A percentile compares a stretch with the other conserved stretches of the same genome.
Evolutionary conservation across 2,888 invertebrate species (phyloP).

Genomic region (Metacarcinus magister): DNA sequence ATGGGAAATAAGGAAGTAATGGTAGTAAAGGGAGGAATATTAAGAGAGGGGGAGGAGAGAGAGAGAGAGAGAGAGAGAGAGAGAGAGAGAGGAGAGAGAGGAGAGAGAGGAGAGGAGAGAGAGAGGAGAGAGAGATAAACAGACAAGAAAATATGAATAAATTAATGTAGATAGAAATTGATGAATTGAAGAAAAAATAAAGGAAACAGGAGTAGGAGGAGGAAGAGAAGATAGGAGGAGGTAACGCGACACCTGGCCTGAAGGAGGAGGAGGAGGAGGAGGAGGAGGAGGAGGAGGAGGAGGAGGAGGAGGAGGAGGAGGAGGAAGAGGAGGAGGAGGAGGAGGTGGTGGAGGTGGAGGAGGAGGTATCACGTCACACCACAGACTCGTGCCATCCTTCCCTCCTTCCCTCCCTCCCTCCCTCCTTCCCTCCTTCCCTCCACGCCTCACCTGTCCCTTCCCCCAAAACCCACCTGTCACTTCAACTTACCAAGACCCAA

Average conservation of each 20-base stretch:
- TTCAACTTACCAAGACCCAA: not conserved
- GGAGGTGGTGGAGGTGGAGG: not conserved
- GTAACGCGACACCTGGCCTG: too few relatives aligned
- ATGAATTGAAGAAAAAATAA: too few relatives aligned
- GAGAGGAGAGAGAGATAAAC: too few relatives aligned
- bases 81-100: not conserved
- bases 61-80: constrained; percentile 52
- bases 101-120: too few relatives aligned
- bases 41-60: constrained; percentile 5
- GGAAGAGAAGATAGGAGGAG: not conserved
- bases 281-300: not conserved
- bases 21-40: constrained; percentile 32
- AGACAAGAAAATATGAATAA: not conserved
- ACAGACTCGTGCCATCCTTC: constrained; percentile 10
- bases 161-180: not conserved
- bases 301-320: not conserved
- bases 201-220: too few relatives aligned
- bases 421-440: not conserved
- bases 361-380: not conserved
- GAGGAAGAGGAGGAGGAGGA: not conserved
- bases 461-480: not conserved
- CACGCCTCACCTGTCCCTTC: not conserved
- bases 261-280: too few relatives aligned
- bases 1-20: constrained; percentile 35
- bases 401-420: not conserved